A percentile compares a stretch with the other conserved stretches of the same genome.
phyloP scores from a whole-genome alignment of 2,113 vertebrate species.

The Echinops telfairi region DNA sequence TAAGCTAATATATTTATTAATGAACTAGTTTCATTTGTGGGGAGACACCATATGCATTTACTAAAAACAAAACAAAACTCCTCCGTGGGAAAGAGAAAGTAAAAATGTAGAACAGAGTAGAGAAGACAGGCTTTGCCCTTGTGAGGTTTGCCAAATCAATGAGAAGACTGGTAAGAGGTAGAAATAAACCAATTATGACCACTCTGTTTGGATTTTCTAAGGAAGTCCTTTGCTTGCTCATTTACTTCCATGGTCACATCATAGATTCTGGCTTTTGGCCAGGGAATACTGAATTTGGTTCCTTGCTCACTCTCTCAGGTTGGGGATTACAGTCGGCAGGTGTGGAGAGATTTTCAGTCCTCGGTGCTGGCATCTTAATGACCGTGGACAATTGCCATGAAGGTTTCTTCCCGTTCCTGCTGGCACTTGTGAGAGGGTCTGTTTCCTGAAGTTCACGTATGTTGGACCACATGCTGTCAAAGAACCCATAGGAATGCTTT shows the following conservation, averaged over 20 bases:
- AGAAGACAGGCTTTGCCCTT: not conserved
- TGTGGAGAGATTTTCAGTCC: conserved; percentile 4
- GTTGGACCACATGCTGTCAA: not conserved
- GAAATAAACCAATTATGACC: not conserved
- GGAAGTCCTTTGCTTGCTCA: not conserved
- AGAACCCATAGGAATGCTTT: not conserved
- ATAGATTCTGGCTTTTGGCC: not conserved
- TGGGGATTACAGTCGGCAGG: conserved; percentile 21
- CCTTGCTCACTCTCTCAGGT: not conserved
- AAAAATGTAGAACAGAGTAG: not conserved
- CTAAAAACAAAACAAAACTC: not conserved
- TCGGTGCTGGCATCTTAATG: not conserved
- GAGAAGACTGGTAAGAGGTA: not conserved
- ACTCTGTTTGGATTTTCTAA: not conserved
- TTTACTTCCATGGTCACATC: not conserved
- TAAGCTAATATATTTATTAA: not conserved
- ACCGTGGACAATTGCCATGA: not conserved
- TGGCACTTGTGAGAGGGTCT: not conserved
- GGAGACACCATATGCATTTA: not conserved
- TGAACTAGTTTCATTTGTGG: not conserved
- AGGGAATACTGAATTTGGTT: not conserved
- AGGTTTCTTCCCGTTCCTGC: not conserved
- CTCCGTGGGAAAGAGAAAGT: not conserved
- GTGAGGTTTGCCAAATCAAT: not conserved
- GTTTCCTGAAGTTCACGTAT: not conserved